These are phyloP conservation scores for Troilus luridus DNA, from an alignment of 2,888 invertebrate species.

Conservation along the genomic window DNA sequence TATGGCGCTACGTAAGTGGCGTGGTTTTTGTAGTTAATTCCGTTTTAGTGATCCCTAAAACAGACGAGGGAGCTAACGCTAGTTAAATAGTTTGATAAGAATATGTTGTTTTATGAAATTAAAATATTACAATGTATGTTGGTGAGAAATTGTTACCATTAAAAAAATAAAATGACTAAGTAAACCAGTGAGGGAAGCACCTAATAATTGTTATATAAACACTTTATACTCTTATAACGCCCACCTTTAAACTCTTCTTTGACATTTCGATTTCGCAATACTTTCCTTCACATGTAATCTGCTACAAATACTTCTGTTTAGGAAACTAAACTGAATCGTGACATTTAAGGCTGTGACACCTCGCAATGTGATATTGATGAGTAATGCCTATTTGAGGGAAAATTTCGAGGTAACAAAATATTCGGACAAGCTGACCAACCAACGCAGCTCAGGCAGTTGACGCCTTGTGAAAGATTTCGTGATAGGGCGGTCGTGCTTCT, in stretches of 20 bases:
- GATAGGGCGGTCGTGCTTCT: slow-evolving; percentile 48
- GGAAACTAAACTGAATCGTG: neutral
- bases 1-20: too few relatives aligned
- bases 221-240: neutral
- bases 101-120: neutral
- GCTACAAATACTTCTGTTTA: neutral
- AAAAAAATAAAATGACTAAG: neutral
- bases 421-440: slow-evolving; percentile 11
- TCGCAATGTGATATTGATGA: neutral
- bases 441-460: neutral
- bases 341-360: neutral
- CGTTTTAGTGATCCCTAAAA: too few relatives aligned
- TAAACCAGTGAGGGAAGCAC: neutral
- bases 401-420: slow-evolving; percentile 1
- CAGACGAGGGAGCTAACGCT: too few relatives aligned
- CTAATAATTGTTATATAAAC: slow-evolving; percentile 22
- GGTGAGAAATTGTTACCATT: neutral
- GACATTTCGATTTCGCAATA: neutral
- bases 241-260: neutral
- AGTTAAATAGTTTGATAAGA: too few relatives aligned
- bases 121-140: neutral
- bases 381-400: neutral
- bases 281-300: neutral
- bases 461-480: slow-evolving; percentile 42
- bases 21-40: too few relatives aligned